Percentiles rank a stretch among this genome's conserved stretches.
Evolutionary conservation across 2,888 invertebrate genomes (phyloP).

Genomic region (Coelopa pilipes): DNA sequence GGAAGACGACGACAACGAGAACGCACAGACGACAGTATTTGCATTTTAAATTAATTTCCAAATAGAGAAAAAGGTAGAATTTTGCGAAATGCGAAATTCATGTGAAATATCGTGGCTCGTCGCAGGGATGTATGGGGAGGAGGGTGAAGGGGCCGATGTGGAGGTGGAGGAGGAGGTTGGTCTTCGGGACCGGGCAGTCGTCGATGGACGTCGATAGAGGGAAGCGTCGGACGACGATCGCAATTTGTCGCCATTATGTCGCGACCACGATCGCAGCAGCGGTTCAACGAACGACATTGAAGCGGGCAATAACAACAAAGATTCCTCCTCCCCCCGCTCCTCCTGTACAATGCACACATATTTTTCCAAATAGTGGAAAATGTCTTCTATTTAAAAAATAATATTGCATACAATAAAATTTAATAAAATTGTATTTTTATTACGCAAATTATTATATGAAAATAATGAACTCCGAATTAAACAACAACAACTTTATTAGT

Average conservation of each 20-base stretch:
- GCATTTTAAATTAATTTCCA: conserved; percentile 25
- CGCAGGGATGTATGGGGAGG: no score
- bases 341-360: background rate
- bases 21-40: conserved; percentile 21
- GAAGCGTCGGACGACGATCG: background rate
- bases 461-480: background rate
- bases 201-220: background rate
- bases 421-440: no score
- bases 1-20: background rate
- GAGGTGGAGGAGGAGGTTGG: background rate
- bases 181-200: no score
- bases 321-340: background rate
- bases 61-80: background rate
- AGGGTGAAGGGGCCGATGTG: no score
- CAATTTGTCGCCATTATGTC: conserved; percentile 20
- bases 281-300: background rate
- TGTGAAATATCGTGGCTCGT: background rate
- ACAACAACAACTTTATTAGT: background rate
- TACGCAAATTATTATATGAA: background rate
- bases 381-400: no score
- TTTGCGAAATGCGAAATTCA: background rate
- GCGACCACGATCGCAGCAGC: background rate
- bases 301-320: no score
- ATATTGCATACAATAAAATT: no score
- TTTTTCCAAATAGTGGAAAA: background rate